Conservation (phyloP, 2,797 vertebrate species). For the Ciconia nigra region DNA sequence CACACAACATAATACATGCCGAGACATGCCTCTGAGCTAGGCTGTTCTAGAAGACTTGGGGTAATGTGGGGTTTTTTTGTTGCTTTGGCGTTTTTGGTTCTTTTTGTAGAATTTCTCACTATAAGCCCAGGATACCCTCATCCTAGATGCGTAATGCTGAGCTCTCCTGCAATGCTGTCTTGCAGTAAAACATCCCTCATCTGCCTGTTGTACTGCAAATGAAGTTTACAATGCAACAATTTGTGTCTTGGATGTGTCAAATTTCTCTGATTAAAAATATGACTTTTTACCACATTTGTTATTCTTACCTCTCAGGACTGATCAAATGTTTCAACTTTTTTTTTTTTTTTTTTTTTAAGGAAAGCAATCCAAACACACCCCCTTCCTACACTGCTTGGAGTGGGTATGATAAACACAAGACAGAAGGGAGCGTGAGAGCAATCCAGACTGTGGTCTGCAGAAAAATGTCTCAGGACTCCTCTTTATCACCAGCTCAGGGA, state of each 20-base stretch:
- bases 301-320: neutral
- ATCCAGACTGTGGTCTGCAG: neutral
- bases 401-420: neutral
- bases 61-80: neutral
- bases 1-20: accelerated
- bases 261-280: neutral
- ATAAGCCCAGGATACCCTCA: neutral
- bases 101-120: neutral
- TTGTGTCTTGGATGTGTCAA: neutral
- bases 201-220: neutral
- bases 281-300: neutral
- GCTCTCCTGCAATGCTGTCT: accelerated
- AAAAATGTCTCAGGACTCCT: neutral
- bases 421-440: neutral
- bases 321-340: neutral
- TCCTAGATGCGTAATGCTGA: accelerated
- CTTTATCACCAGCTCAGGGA: neutral
- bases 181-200: neutral
- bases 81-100: neutral
- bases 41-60: neutral
- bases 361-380: neutral
- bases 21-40: neutral
- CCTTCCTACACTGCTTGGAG: neutral
- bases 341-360: neutral
- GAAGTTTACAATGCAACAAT: neutral